Evolutionary conservation across 2,797 vertebrate genomes (phyloP).

Genomic region (Sebastes oblongus): DNA sequence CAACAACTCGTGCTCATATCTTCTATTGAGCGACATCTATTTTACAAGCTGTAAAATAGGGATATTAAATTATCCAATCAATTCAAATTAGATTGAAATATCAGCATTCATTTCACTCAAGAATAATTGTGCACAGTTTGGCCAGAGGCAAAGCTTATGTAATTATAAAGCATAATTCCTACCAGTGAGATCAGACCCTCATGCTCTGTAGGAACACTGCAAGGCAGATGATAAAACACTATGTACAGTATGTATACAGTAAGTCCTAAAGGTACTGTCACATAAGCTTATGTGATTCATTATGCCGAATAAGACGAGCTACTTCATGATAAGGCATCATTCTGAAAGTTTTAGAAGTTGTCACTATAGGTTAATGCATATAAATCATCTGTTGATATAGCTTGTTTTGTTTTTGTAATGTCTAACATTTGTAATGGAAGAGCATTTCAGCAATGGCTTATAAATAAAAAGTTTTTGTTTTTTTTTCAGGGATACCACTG

Average conservation of each 20-base stretch:
- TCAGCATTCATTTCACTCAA: slow-evolving; percentile 2
- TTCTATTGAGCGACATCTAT: not conserved
- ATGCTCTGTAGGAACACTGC: slow-evolving; percentile 10
- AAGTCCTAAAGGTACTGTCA: not conserved
- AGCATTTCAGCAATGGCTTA: not conserved
- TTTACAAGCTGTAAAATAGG: not conserved
- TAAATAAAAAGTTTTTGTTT: no score
- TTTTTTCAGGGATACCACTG: not conserved
- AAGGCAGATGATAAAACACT: slow-evolving; percentile 11
- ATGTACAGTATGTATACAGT: not conserved
- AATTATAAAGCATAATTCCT: slow-evolving; percentile 35
- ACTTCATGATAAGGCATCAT: not conserved
- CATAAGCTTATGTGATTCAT: not conserved
- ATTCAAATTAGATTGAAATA: slow-evolving; percentile 19
- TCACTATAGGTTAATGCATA: not conserved
- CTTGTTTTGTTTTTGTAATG: not conserved
- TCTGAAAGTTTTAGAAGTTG: not conserved
- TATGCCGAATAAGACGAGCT: not conserved
- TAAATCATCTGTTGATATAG: not conserved
- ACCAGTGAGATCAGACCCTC: slow-evolving; percentile 27
- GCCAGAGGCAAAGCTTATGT: slow-evolving; percentile 28
- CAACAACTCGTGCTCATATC: not conserved
- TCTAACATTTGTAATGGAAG: not conserved
- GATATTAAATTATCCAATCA: slow-evolving; percentile 12
- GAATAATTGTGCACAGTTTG: slow-evolving; percentile 15